These are phyloP conservation scores for Samia ricini DNA, from an alignment of 1,140 invertebrate species.

Conservation along the genomic window DNA sequence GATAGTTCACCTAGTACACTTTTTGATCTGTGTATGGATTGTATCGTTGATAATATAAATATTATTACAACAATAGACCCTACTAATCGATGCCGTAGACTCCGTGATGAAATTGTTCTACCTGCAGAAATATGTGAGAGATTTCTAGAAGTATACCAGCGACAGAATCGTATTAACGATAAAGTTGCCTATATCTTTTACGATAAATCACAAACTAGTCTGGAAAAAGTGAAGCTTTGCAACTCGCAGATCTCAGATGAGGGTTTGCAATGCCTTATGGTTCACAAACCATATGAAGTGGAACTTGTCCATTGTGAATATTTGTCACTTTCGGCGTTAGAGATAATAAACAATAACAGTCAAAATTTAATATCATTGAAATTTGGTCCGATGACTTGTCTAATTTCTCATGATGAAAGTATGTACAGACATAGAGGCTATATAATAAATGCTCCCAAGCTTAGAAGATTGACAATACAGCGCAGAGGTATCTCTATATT, in stretches of 20 bases:
- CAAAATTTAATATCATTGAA: slow-evolving; percentile 72
- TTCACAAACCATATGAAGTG: slow-evolving; percentile 85
- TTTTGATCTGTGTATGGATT: slow-evolving; percentile 51
- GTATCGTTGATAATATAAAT: slow-evolving; percentile 50
- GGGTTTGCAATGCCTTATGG: slow-evolving; percentile 82
- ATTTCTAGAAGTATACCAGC: slow-evolving; percentile 81
- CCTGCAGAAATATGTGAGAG: slow-evolving; percentile 67
- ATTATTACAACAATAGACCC: slow-evolving; percentile 48
- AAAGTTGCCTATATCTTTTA: slow-evolving; percentile 85
- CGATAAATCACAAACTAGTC: slow-evolving; percentile 81
- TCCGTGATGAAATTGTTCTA: slow-evolving; percentile 57
- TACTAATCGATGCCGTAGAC: slow-evolving; percentile 37
- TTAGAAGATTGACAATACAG: slow-evolving; percentile 81
- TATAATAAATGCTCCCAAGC: slow-evolving; percentile 81
- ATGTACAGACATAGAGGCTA: slow-evolving; percentile 56
- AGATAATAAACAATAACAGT: slow-evolving; percentile 78
- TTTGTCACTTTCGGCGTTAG: slow-evolving; percentile 80
- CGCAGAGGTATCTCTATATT: slow-evolving; percentile 76
- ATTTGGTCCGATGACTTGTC: slow-evolving; percentile 46
- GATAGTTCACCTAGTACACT: slow-evolving; percentile 51
- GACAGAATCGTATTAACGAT: slow-evolving; percentile 80
- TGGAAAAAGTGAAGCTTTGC: slow-evolving; percentile 84
- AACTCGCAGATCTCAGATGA: slow-evolving; percentile 84
- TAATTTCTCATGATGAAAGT: slow-evolving; percentile 42
- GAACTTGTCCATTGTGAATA: slow-evolving; percentile 85